Percentiles rank a stretch among this genome's conserved stretches.
Conservation (phyloP, 2,113 vertebrate genomes). For the Grammomys surdaster region DNA sequence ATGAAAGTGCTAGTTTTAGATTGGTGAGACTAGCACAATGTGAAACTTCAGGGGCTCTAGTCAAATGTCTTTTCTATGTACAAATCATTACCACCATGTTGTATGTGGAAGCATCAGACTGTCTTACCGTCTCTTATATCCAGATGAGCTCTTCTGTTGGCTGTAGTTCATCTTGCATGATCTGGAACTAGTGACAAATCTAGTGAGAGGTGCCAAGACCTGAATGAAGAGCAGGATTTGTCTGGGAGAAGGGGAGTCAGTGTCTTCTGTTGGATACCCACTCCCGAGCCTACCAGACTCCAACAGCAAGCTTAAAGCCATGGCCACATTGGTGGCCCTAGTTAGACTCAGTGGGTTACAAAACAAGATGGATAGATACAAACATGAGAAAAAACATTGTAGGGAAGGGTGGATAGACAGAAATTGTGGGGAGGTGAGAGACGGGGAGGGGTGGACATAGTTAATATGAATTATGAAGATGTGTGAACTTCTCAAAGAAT, state of each 20-base stretch:
- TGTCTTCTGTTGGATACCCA: not conserved
- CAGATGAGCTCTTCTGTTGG: not conserved
- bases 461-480: not conserved
- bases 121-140: not conserved
- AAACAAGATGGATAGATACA: not conserved
- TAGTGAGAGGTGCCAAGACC: not conserved
- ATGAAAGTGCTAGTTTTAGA: not conserved
- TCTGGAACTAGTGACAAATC: not conserved
- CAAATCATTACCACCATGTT: not conserved
- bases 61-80: not conserved
- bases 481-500: not conserved
- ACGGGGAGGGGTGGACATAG: not conserved
- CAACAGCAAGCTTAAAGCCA: not conserved
- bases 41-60: not conserved
- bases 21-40: not conserved
- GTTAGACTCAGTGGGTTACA: not conserved
- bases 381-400: not conserved
- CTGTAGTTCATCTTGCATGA: not conserved
- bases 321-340: not conserved
- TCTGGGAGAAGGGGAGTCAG: not conserved
- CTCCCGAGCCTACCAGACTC: not conserved
- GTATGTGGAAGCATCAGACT: not conserved
- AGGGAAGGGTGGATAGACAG: not conserved
- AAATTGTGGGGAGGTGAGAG: not conserved
- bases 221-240: not conserved